Base-by-base conservation (phyloP, 2,797 vertebrate species). In the Gobionotothen gibberifrons region DNA sequence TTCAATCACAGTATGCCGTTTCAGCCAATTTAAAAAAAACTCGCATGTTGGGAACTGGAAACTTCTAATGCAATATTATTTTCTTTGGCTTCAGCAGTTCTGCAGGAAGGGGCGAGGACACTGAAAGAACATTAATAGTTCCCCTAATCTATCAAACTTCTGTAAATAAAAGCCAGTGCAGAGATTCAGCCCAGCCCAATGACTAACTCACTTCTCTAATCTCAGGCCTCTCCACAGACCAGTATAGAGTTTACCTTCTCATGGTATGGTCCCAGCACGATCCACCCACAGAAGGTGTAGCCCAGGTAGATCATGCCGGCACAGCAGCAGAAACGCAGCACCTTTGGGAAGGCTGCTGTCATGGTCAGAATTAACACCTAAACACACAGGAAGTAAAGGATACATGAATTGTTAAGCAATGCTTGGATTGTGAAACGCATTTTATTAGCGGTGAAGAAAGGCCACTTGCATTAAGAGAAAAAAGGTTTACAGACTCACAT, bases 231-330 rank as follows among this genome's bases (percentile, higher is more conserved):
- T 19, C 9, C 7, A 39, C 44, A 46, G 7, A 19, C 17, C n/a
- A 53, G 19, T 48, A 22, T 29, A 40, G 2, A 19, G 3, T 9
- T 87, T 80, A 99, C 97, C 96, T 99, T 99, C 76, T 97, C 96
- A 10, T 99, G 98, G 70, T 99, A 99, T 0, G 98, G 98, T 15
- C 98, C 98, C 39, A 99, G 87, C 32, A 99, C 97, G 15, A 99
- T 98, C 98, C 98, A 99, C 0, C 98, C 98, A n/a, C 98, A 99
- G 93, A 99, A 99, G 0, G 96, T 98, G 84, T 98, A 99, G 17
- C 98, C 97, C 5, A 99, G 95, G 75, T 99, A 99, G 81, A 99
- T 99, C 97, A 99, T 99, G 5, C 97, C 97, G 4, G 98, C 98
- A 69, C 98, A 99, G 70, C 97, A 99, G 64, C 97, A 98, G 91